Evolutionary conservation across 2,797 vertebrate species (phyloP).

Genomic region (Heliangelus exortis): DNA sequence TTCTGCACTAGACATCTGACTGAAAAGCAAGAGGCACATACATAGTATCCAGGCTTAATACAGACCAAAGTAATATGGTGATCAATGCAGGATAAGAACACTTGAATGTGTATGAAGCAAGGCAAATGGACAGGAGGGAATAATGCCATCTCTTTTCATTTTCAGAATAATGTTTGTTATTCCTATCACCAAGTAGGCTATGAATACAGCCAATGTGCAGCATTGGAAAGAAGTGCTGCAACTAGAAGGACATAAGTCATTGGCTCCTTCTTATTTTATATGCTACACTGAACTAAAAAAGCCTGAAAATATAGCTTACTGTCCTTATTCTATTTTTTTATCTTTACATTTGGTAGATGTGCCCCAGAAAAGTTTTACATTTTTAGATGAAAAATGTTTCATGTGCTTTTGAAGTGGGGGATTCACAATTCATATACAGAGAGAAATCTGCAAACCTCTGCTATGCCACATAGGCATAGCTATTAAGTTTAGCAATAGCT

Average conservation of each 20-base stretch:
- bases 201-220: neutral
- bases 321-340: neutral
- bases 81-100: neutral
- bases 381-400: neutral
- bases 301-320: neutral
- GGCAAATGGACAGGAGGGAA: neutral
- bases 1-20: neutral
- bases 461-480: neutral
- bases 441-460: neutral
- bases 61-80: fast-evolving
- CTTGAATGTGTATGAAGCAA: fast-evolving
- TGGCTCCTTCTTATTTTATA: neutral
- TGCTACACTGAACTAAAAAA: neutral
- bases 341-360: neutral
- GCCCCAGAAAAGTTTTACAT: neutral
- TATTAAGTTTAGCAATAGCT: neutral
- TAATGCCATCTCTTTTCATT: neutral
- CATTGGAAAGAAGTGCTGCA: neutral
- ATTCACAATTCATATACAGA: neutral
- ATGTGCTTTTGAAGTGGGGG: neutral
- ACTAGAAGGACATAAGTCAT: neutral
- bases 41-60: neutral
- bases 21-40: neutral
- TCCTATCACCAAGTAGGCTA: neutral
- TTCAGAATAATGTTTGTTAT: neutral